phyloP scores from a whole-genome alignment of 2,113 vertebrate species.

The Hydrochoerus hydrochaeris region DNA sequence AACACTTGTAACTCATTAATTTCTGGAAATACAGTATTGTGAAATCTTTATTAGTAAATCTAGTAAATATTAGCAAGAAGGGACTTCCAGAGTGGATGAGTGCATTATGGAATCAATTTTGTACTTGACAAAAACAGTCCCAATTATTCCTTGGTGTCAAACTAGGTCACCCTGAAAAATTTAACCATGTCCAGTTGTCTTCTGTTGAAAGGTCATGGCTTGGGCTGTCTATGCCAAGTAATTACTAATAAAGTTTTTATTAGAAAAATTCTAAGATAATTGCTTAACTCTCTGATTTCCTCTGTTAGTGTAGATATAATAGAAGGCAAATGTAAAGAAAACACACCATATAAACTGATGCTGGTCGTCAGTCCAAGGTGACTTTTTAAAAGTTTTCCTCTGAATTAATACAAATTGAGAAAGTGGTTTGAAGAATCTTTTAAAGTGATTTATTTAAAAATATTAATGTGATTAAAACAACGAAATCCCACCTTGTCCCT shows the following conservation, averaged over 20 bases:
- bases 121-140: neutral
- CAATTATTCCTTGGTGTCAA: neutral
- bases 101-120: neutral
- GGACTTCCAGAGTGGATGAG: neutral
- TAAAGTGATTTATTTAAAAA: slow-evolving; percentile 12
- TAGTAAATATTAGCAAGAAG: neutral
- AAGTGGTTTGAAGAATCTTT: slow-evolving; percentile 17
- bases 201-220: neutral
- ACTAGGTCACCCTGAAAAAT: slow-evolving; percentile 28
- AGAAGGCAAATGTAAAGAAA: slow-evolving; percentile 28
- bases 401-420: neutral
- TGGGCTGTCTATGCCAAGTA: neutral
- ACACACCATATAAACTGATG: neutral
- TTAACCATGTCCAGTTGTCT: neutral
- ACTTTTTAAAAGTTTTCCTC: neutral
- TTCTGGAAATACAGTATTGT: slow-evolving; percentile 15
- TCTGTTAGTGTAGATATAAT: neutral
- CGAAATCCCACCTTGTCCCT: neutral
- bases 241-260: neutral
- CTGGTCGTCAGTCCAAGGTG: neutral
- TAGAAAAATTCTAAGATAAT: neutral
- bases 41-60: slow-evolving; percentile 36
- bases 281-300: neutral
- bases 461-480: neutral
- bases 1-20: neutral